Evolutionary conservation across 1,140 invertebrate genomes (phyloP).

Genomic region (Drosophila seguyi): DNA sequence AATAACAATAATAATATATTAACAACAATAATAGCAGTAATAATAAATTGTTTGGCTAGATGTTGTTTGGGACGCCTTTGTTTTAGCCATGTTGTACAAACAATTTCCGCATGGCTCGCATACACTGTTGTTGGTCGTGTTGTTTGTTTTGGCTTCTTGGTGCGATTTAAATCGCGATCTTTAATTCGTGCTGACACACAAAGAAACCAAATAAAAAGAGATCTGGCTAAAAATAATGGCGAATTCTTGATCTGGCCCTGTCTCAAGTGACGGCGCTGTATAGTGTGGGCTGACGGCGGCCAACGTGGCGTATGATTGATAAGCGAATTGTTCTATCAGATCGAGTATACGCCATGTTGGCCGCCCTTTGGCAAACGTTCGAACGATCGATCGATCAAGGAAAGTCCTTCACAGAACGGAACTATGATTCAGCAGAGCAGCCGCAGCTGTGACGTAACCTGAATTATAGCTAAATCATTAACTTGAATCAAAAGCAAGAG

Average conservation of each 20-base stretch:
- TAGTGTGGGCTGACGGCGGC: slow-evolving; percentile 48
- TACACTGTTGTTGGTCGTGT: slow-evolving; percentile 40
- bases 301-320: slow-evolving; percentile 77
- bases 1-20: slow-evolving; percentile 63
- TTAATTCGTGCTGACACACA: slow-evolving; percentile 79
- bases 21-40: slow-evolving; percentile 54
- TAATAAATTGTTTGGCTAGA: slow-evolving; percentile 73
- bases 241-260: slow-evolving; percentile 48
- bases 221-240: slow-evolving; percentile 50
- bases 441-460: slow-evolving; percentile 55
- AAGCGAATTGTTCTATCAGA: slow-evolving; percentile 55
- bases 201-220: slow-evolving; percentile 35
- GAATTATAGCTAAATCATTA: slow-evolving; percentile 45
- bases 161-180: slow-evolving; percentile 62
- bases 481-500: slow-evolving; percentile 41
- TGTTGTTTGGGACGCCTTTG: slow-evolving; percentile 55
- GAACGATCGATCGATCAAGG: slow-evolving; percentile 42
- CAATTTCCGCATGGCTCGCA: slow-evolving; percentile 75
- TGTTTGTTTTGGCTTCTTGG: slow-evolving; percentile 58
- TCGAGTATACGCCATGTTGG: slow-evolving; percentile 60
- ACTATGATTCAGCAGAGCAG: slow-evolving; percentile 63
- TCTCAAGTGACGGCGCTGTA: slow-evolving; percentile 41
- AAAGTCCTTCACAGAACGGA: slow-evolving; percentile 67
- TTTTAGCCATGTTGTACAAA: slow-evolving; percentile 65
- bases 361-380: slow-evolving; percentile 46